Evolutionary conservation across 1,140 invertebrate species (phyloP).

Genomic region (Scaptomyza montana): DNA sequence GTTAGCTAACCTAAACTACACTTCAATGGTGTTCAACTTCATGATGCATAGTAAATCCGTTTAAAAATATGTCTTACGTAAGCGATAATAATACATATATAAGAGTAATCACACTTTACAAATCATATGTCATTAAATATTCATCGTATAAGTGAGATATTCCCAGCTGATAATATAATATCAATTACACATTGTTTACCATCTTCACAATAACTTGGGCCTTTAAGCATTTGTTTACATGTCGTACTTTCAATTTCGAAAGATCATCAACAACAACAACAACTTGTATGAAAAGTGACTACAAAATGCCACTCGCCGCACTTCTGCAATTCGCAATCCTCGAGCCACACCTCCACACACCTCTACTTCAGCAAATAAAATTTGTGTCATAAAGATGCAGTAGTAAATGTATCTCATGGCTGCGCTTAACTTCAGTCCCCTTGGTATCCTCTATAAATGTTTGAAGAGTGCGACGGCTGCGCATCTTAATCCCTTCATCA

Average conservation of each 20-base stretch:
- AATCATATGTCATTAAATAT: not conserved
- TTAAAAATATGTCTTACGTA: no score
- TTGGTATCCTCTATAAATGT: constrained; percentile 39
- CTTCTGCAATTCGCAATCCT: constrained; percentile 18
- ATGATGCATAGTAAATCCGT: no score
- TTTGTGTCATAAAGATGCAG: constrained; percentile 59
- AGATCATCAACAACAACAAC: constrained; percentile 1
- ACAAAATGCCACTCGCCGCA: constrained; percentile 14
- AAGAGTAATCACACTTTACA: not conserved
- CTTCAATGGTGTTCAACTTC: no score
- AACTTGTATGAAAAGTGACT: constrained; percentile 17
- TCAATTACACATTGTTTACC: not conserved
- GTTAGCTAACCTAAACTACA: no score
- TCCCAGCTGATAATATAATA: not conserved
- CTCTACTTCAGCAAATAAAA: constrained; percentile 11
- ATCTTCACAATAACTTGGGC: not conserved
- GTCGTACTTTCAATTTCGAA: constrained; percentile 10
- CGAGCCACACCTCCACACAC: not conserved
- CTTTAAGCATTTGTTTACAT: not conserved
- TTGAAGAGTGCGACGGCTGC: constrained; percentile 17
- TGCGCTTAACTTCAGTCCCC: constrained; percentile 24
- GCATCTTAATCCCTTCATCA: constrained; percentile 75
- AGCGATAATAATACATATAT: not conserved
- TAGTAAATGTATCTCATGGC: constrained; percentile 64
- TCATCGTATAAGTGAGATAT: not conserved